phyloP scores from a whole-genome alignment of 2,113 vertebrate genomes.

The Colaptes auratus region DNA sequence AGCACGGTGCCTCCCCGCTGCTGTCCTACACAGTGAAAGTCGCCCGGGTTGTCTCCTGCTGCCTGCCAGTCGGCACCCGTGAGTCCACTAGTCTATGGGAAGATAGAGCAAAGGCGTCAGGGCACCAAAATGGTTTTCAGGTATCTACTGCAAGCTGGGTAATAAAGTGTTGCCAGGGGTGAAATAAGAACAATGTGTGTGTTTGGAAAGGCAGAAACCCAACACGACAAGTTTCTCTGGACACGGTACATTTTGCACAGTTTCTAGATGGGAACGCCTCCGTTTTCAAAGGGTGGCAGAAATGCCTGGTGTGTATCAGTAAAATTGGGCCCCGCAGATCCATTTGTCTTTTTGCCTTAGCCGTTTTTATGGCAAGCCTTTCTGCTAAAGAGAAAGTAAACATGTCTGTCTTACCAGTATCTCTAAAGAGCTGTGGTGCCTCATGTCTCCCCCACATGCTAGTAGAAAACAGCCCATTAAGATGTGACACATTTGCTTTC shows the following conservation, averaged over 20 bases:
- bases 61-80: too few species aligned
- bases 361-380: not conserved
- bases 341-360: not conserved
- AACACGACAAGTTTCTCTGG: accelerated
- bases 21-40: accelerated
- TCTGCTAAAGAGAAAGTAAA: accelerated
- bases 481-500: too few species aligned
- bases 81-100: too few species aligned
- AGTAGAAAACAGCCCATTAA: too few species aligned
- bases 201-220: not conserved
- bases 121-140: not conserved
- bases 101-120: accelerated
- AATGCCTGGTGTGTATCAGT: accelerated
- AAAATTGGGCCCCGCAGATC: too few species aligned
- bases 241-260: accelerated
- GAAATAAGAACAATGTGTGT: accelerated
- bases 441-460: accelerated
- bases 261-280: not conserved
- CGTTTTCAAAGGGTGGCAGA: not conserved
- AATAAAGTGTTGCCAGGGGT: not conserved
- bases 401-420: too few species aligned
- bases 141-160: not conserved
- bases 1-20: accelerated
- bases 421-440: accelerated
- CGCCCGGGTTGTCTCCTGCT: accelerated